Evolutionary conservation across 2,888 invertebrate species (phyloP), one percentile per base, ranked within the genome.

Genomic region (Aleiodes testaceus): DNA sequence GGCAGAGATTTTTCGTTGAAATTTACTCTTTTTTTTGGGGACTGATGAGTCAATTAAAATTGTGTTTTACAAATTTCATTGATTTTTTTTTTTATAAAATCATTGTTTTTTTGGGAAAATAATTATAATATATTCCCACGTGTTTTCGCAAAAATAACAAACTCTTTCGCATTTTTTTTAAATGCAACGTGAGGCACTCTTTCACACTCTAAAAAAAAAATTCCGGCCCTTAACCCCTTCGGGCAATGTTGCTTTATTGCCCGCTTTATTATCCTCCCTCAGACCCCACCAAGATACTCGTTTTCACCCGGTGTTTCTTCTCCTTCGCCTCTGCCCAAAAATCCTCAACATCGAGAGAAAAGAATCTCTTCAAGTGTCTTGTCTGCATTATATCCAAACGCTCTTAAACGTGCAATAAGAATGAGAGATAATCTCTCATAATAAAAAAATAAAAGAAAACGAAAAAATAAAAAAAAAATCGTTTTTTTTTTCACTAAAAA

Each of bases 231-330:
- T 72, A 70, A 73, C 66, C 70, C 70, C 73, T 36, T 71, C 65
- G 22, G 74, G 75, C 74, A 75, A 75, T 73, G 73, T 75, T 77
- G 74, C 77, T 75, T 77, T 77, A 77, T 77, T 75, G 74, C 77
- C 36, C 71, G 74, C 73, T 75, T 77, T 75, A 77, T 77, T 77
- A 77, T 77, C 74, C 75, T 72, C 72, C 70, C 70, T 59, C 70
- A 65, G 70, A 73, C 72, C 69, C 47, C 69, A 61, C 59, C 50
- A 69, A 61, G 55, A 55, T 55, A 55, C 55, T 59, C 59, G 42
- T 18, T 42, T 59, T 59, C 59, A 36, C 36, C 59, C 59, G 59
- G 59, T 61, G 50, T 26, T 47, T 52, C 69, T 69, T 53, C 47
- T 26, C 20, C 12, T 22, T 63, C 14, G 42, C 45, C 30, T 45